Percentiles rank a stretch among this genome's conserved stretches.
These are phyloP conservation scores for Calycopis cecrops DNA, from an alignment of 1,140 invertebrate species.

Conservation along the genomic window DNA sequence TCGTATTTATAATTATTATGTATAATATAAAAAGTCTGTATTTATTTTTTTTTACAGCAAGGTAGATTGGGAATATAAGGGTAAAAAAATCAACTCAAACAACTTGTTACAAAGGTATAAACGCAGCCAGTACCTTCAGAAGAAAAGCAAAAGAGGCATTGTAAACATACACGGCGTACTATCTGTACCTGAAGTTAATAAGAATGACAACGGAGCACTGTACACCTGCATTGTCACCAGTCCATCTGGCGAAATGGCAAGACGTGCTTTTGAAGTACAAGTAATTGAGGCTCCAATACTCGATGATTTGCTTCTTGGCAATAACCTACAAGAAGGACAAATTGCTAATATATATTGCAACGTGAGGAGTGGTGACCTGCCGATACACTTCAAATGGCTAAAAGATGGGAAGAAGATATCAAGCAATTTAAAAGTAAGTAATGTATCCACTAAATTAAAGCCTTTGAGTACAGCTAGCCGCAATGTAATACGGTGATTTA, in stretches of 20 bases:
- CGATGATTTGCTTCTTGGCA: slow-evolving; percentile 70
- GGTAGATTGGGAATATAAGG: slow-evolving; percentile 71
- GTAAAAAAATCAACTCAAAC: slow-evolving; percentile 53
- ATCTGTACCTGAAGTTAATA: slow-evolving; percentile 84
- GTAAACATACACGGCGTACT: slow-evolving; percentile 74
- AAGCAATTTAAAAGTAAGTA: slow-evolving; percentile 79
- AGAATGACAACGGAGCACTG: slow-evolving; percentile 79
- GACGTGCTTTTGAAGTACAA: slow-evolving; percentile 79
- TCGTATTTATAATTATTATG: too few relatives aligned
- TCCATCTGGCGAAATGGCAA: slow-evolving; percentile 85
- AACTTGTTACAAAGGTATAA: slow-evolving; percentile 58
- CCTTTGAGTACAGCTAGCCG: too few relatives aligned
- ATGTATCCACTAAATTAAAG: too few relatives aligned
- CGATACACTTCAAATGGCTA: slow-evolving; percentile 91
- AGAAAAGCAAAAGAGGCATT: slow-evolving; percentile 41
- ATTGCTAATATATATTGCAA: slow-evolving; percentile 92
- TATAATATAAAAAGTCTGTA: too few relatives aligned
- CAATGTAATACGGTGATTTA: too few relatives aligned
- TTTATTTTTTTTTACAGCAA: slow-evolving; percentile 67
- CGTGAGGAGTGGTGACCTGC: slow-evolving; percentile 91
- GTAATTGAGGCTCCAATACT: slow-evolving; percentile 85
- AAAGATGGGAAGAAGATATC: slow-evolving; percentile 87
- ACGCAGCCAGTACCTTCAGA: slow-evolving; percentile 34
- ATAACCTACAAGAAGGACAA: slow-evolving; percentile 89
- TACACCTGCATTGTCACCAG: slow-evolving; percentile 90